These are phyloP conservation scores for Papilio aristodemus DNA, from an alignment of 1,140 invertebrate species.

Conservation along the genomic window DNA sequence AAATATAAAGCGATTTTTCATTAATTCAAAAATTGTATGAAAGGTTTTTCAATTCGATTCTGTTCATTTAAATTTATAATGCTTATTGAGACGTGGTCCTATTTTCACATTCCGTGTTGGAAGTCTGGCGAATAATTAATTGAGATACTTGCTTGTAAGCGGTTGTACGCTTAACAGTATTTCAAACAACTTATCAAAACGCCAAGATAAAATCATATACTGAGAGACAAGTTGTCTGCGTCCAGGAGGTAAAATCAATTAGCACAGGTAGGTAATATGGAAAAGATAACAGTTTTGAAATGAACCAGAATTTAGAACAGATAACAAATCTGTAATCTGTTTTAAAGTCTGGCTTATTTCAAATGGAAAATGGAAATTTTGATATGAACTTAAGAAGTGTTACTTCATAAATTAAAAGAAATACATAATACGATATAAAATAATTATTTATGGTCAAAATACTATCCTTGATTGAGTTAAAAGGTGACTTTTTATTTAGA, in stretches of 20 bases:
- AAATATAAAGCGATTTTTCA: too few relatives aligned
- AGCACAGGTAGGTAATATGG: background rate
- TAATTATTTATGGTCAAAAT: too few relatives aligned
- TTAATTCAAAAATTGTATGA: too few relatives aligned
- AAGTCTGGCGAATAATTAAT: conserved; percentile 3
- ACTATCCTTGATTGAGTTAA: too few relatives aligned
- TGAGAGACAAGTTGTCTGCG: background rate
- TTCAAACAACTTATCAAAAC: conserved; percentile 14
- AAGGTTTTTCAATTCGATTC: too few relatives aligned
- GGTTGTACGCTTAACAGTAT: background rate
- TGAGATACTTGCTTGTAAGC: background rate
- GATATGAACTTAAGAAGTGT: too few relatives aligned
- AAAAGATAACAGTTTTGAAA: background rate
- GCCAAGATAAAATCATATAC: background rate
- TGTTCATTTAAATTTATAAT: background rate
- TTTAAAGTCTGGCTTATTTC: too few relatives aligned
- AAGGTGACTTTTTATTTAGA: background rate
- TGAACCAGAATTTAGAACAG: background rate
- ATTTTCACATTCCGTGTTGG: conserved; percentile 9
- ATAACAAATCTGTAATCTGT: too few relatives aligned
- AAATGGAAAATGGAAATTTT: too few relatives aligned
- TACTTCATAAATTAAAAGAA: too few relatives aligned
- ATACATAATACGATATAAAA: too few relatives aligned
- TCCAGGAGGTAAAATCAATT: background rate
- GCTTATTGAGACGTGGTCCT: background rate